A percentile compares a stretch with the other conserved stretches of the same genome.
These are phyloP conservation scores for Patiria pectinifera DNA, from an alignment of 53 echinoderm and acorn worm species.

Conservation along the genomic window DNA sequence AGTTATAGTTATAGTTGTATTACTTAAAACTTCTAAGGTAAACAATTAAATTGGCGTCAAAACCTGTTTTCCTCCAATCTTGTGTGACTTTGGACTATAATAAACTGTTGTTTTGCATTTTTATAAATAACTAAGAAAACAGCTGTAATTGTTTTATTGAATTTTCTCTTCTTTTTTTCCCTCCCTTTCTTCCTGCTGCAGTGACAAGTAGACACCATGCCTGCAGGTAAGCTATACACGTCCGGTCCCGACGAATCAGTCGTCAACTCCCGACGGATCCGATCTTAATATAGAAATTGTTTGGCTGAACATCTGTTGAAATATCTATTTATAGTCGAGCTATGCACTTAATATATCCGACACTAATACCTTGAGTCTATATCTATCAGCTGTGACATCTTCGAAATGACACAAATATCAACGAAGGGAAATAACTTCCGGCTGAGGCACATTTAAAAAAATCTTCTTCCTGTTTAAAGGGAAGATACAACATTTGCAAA, in stretches of 20 bases:
- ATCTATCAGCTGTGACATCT: not conserved
- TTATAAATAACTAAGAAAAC: not conserved
- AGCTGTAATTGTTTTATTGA: not conserved
- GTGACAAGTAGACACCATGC: constrained; percentile 63
- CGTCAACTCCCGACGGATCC: not conserved
- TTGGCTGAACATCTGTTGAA: not conserved
- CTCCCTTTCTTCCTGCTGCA: constrained; percentile 15
- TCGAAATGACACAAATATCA: too few species aligned
- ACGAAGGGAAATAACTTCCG: too few species aligned
- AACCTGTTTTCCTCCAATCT: not conserved
- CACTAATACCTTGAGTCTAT: not conserved
- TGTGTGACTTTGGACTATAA: not conserved
- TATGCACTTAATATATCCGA: not conserved
- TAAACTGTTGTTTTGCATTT: not conserved
- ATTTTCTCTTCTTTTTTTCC: not conserved
- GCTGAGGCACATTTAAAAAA: too few species aligned
- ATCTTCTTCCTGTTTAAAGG: too few species aligned
- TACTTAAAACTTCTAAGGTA: too few species aligned
- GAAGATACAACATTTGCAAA: too few species aligned
- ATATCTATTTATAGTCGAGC: not conserved
- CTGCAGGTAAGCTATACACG: constrained; percentile 50
- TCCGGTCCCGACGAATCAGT: not conserved
- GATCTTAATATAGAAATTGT: constrained; percentile 1
- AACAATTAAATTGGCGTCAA: not conserved
- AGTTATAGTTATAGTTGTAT: too few species aligned